Evolutionary conservation across 2,888 invertebrate genomes (phyloP).

Genomic region (Patella pellucida): DNA sequence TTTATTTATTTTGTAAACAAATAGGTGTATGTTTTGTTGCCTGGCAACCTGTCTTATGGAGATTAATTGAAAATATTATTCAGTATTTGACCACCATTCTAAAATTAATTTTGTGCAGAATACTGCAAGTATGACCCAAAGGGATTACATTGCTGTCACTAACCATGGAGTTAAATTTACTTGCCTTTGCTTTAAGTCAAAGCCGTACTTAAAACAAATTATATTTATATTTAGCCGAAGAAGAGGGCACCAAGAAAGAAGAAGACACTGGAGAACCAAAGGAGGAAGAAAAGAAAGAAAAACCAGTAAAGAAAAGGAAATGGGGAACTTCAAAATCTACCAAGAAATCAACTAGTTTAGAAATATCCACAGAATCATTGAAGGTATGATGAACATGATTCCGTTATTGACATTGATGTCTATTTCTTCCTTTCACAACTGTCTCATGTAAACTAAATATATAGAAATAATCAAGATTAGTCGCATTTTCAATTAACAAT

Average conservation of each 20-base stretch:
- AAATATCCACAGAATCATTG: conserved; percentile 68
- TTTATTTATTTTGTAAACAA: too few relatives aligned
- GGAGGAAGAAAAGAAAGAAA: conserved; percentile 31
- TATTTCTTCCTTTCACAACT: neutral
- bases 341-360: conserved; percentile 55
- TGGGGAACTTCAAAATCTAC: conserved; percentile 62
- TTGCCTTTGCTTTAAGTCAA: neutral
- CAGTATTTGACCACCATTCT: too few relatives aligned
- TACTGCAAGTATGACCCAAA: too few relatives aligned
- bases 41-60: too few relatives aligned
- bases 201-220: neutral
- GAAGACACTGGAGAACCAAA: conserved; percentile 10
- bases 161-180: conserved; percentile 16
- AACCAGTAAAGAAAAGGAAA: conserved; percentile 54
- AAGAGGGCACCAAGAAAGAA: neutral
- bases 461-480: too few relatives aligned
- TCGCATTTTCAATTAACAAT: too few relatives aligned
- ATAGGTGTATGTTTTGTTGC: too few relatives aligned
- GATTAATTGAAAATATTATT: too few relatives aligned
- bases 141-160: too few relatives aligned
- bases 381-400: conserved; percentile 52
- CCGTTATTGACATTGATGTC: neutral
- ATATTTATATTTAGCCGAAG: neutral
- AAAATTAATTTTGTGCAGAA: too few relatives aligned
- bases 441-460: too few relatives aligned